Evolutionary conservation across 2,797 vertebrate genomes (phyloP), one percentile per base, ranked within the genome.

Genomic region (Falco naumanni): DNA sequence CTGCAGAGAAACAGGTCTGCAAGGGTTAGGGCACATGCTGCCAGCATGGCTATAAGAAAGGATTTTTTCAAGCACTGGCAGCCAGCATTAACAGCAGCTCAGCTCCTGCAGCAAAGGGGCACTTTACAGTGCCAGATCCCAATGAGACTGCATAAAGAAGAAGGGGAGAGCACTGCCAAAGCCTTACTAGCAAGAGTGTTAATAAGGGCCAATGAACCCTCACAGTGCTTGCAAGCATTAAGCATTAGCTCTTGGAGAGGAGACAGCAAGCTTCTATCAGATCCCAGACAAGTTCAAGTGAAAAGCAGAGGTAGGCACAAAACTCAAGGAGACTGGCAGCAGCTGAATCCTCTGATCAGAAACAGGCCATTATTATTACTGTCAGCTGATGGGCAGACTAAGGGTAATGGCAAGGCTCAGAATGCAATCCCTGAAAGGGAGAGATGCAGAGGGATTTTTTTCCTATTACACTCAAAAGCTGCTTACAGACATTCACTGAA

Each of bases 321-420:
- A 95, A 81, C 39, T 65, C 3, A 2, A 84, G 37, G 70, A 81
- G 65, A 63, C 48, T 96, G 90, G 95, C 96, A 93, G 87, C 78
- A 93, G 84, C 84, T 94, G 81, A 96, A 92, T 64, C 57, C 92
- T 89, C 78, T 59, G 84, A 87, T 92, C 72, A 95, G 93, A 83
- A 75, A 43, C 48, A 84, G 84, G 68, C 88, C 87, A 45, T 57
- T 93, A 50, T 93, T 87, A 43, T 19, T 31, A 21, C 39, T 95
- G 91, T 61, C 89, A 93, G 80, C 86, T 87, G 86, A 80, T 10
- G 17, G 53, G 69, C 82, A 95, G 71, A 29, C 71, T 63, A 22
- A 68, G 60, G 68, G 69, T n/a, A 96, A 77, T 10, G 13, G 78
- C 64, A 83, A 71, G 84, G 51, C 90, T 87, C 71, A 87, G 68